Base-by-base conservation (phyloP, 2,113 vertebrate species). In the Syngnathus scovelli region DNA sequence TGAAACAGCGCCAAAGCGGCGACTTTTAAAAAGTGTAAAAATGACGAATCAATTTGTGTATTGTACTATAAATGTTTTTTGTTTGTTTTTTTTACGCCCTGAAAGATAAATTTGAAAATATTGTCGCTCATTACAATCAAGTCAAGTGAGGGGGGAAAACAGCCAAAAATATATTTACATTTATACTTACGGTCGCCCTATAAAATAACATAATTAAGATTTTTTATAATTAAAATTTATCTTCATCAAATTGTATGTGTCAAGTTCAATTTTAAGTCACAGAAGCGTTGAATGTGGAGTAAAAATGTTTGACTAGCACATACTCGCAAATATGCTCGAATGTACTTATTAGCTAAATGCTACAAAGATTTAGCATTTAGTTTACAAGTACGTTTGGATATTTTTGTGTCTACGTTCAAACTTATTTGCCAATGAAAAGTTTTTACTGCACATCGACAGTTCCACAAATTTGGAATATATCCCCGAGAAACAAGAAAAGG, bases 51-150 rank as follows among this genome's bases (percentile, higher is more conserved):
- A 76, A 77, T 80, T 78, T 72, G 71, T 81, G 81, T 86, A 77
- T 75, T 84, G 81, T 90, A 88, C 83, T 82, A 83, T 88, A 83
- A 83, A 80, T 85, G 81, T 82, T 64, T 84, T 84, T 80, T 76
- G 74, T 80, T 21, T 5, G 23, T 13, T 15, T 15, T 13, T 15
- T 6, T 41, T 75, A 74, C 83, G 58, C 74, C 71, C 76, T 81
- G 82, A 80, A 82, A 66, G 74, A 63, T 67, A 67, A 67, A 41
- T 49, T 76, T 67, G n/a, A 43, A 70, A 73, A 38, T 60, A 8
- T 51, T 51, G 49, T 66, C 55, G 49, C 49, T 36, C 56, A 48
- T 61, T 37, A 51, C n/a, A 68, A n/a, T n/a, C 56, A 41, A 66
- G 54, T 19, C 56, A 64, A 36, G 43, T 37, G 10, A 59, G 67